Evolutionary conservation across 2,797 vertebrate species (phyloP).

Genomic region (Dipus sagitta): DNA sequence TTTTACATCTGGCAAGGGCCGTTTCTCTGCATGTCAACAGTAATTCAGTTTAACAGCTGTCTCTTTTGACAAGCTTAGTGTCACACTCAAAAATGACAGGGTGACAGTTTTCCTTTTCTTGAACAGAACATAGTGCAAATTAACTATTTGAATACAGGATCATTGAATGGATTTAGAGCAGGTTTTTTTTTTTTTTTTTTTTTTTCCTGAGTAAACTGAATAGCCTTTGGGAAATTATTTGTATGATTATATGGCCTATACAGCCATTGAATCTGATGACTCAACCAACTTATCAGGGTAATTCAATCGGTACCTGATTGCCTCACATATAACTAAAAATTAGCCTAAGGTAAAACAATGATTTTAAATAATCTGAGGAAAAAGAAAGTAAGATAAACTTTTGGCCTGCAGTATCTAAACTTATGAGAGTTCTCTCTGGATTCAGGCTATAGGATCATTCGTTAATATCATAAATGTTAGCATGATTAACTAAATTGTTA

Average conservation of each 20-base stretch:
- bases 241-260: slow-evolving; percentile 47
- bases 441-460: slow-evolving; percentile 13
- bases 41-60: slow-evolving; percentile 92
- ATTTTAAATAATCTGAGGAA: neutral
- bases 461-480: slow-evolving; percentile 15
- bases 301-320: slow-evolving; percentile 56
- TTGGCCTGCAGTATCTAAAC: slow-evolving; percentile 25
- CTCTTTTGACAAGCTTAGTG: slow-evolving; percentile 92
- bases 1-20: slow-evolving; percentile 91
- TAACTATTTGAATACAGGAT: slow-evolving; percentile 86
- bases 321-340: neutral
- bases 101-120: slow-evolving; percentile 89
- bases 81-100: slow-evolving; percentile 90
- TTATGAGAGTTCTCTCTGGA: neutral
- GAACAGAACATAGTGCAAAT: slow-evolving; percentile 87
- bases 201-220: slow-evolving; percentile 61
- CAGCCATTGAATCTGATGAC: slow-evolving; percentile 66
- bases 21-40: slow-evolving; percentile 89
- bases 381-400: neutral
- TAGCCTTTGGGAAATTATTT: slow-evolving; percentile 68
- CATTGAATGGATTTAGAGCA: slow-evolving; percentile 60
- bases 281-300: neutral
- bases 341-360: slow-evolving; percentile 12
- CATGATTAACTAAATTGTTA: neutral
- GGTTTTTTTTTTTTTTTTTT: slow-evolving; percentile 36